Conservation (phyloP, 2,888 invertebrate species). For the Pogonocherus hispidulus region DNA sequence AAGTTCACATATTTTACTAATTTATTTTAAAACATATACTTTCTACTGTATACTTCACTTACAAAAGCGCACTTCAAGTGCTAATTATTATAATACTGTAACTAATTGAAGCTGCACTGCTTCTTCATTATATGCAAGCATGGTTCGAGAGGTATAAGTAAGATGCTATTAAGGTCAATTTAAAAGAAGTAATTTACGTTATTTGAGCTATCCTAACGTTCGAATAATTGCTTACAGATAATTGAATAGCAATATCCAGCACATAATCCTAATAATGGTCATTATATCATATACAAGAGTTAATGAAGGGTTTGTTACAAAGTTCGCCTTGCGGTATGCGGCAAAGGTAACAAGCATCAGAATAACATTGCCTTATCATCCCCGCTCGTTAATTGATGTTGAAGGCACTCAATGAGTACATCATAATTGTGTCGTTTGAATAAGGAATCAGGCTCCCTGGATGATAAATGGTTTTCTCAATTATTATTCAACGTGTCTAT, state of each 20-base stretch:
- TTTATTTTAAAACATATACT: too few species aligned
- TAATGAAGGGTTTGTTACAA: slow-evolving; percentile 38
- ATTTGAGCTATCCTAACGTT: slow-evolving; percentile 38
- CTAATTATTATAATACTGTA: too few species aligned
- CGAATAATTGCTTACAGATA: slow-evolving; percentile 37
- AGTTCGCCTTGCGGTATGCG: slow-evolving; percentile 20
- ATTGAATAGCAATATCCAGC: slow-evolving; percentile 42
- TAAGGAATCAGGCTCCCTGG: slow-evolving; percentile 15
- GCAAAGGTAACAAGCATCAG: slow-evolving; percentile 3
- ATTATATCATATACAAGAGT: slow-evolving; percentile 39
- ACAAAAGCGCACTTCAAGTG: too few species aligned
- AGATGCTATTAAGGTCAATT: slow-evolving; percentile 25
- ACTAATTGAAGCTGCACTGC: not conserved
- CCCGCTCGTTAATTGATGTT: not conserved
- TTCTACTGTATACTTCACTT: too few species aligned
- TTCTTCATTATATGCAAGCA: not conserved
- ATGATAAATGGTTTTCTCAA: not conserved
- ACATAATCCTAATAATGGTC: slow-evolving; percentile 40
- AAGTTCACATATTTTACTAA: too few species aligned
- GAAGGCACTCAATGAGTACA: not conserved
- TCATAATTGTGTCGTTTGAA: slow-evolving; percentile 25
- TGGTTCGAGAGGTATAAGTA: not conserved
- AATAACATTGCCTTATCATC: slow-evolving; percentile 8
- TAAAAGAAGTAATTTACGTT: slow-evolving; percentile 37
- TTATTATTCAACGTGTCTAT: not conserved